A percentile compares a stretch with the other conserved stretches of the same genome.
Evolutionary conservation across 2,888 invertebrate genomes (phyloP).

Genomic region (Mythimna albipuncta): DNA sequence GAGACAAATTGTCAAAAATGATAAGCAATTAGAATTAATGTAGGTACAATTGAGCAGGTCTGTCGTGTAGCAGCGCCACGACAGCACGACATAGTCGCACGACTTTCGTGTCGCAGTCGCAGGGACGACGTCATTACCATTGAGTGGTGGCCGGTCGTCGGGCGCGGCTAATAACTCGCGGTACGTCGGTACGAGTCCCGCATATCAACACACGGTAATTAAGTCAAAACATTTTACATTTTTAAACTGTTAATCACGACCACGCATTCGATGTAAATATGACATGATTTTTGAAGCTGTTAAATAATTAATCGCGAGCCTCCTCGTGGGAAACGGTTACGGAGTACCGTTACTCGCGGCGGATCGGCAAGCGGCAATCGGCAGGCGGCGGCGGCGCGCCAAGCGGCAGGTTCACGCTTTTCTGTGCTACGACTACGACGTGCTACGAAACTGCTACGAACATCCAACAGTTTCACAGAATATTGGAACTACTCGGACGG

Average conservation of each 20-base stretch:
- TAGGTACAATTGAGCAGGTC: slow-evolving; percentile 44
- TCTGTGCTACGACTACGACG: slow-evolving; percentile 63
- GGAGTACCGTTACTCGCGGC: slow-evolving; percentile 55
- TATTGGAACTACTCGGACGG: slow-evolving; percentile 23
- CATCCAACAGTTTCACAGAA: slow-evolving; percentile 66
- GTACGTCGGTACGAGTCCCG: slow-evolving; percentile 68
- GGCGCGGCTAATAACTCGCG: slow-evolving; percentile 73
- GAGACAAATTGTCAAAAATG: slow-evolving; percentile 33
- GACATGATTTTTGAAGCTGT: slow-evolving; percentile 69
- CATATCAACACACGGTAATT: slow-evolving; percentile 80
- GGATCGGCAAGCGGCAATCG: not conserved
- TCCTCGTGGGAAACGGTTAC: slow-evolving; percentile 63
- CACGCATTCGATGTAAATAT: slow-evolving; percentile 72
- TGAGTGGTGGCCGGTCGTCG: slow-evolving; percentile 12
- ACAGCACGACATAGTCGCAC: slow-evolving; percentile 51
- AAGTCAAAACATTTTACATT: slow-evolving; percentile 72
- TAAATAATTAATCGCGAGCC: slow-evolving; percentile 60
- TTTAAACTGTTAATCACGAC: slow-evolving; percentile 75
- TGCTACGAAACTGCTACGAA: slow-evolving; percentile 81
- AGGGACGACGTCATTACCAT: slow-evolving; percentile 39
- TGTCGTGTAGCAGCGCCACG: slow-evolving; percentile 54
- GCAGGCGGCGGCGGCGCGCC: slow-evolving; percentile 2
- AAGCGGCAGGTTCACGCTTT: slow-evolving; percentile 32
- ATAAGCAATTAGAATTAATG: slow-evolving; percentile 58
- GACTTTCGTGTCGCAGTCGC: slow-evolving; percentile 59